Evolutionary conservation across 1,140 invertebrate genomes (phyloP), one percentile per base, ranked within the genome.

Genomic region (Tenebrio molitor): DNA sequence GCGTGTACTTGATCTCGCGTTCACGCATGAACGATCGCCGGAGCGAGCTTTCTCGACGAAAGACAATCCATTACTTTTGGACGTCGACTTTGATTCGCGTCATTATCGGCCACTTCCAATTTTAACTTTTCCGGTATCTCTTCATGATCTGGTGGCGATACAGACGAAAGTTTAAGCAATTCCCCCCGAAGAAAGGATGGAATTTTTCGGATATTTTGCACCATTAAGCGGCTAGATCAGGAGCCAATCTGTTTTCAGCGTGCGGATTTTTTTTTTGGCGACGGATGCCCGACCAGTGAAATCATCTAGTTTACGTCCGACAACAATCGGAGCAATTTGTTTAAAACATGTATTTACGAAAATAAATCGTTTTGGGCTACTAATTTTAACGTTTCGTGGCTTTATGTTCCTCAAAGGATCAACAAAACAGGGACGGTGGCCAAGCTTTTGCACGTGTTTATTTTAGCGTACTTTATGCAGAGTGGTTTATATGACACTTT

Each of bases 121-220:
- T 68, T 68, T 68, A 68, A 68, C 16, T 68, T 68, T 68, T 46
- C 16, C 8, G 44, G 50, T 44, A n/a, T 14, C 25, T 25, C 25
- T 68, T 68, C 23, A 44, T 68, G 21, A 68, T 68, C 23, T 50
- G 17, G 19, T n/a, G n/a, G n/a, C n/a, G n/a, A n/a, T n/a, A n/a
- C n/a, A n/a, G n/a, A n/a, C 23, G 23, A 58, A 58, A 7, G 12
- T n/a, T n/a, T n/a, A n/a, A n/a, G 50, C 50, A 29, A 58, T 29
- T 58, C 50, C 23, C 12, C 21, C 10, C 10, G n/a, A n/a, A 29
- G 50, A 58, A 58, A 29, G 23, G 50, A 29, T 15, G 0, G 15
- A 29, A 58, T 29, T 16, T 2, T 19, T 53, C 23, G 10, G 46
- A 53, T 53, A 53, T 53, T 53, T 19, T 53, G 46, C 19, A 7